A percentile compares a stretch with the other conserved stretches of the same genome.
phyloP scores from a whole-genome alignment of 2,797 vertebrate species.

The Botia kubotai region DNA sequence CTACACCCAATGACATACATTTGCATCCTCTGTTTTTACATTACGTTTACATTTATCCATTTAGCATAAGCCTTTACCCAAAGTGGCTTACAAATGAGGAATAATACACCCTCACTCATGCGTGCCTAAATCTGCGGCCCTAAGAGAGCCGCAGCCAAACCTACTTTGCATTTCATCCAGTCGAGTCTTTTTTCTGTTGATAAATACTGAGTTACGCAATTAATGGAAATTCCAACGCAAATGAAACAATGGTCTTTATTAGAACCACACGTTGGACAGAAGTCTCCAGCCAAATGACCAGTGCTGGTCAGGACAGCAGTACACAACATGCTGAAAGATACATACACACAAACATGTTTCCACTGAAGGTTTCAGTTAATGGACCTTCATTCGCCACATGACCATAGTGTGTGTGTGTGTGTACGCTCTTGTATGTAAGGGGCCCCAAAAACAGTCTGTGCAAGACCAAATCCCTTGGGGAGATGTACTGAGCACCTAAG shows the following conservation, averaged over 20 bases:
- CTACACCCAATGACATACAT: not conserved
- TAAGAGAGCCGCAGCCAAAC: not conserved
- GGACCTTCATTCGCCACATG: no score
- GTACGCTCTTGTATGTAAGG: no score
- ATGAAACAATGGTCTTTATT: constrained; percentile 6
- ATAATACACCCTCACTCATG: not conserved
- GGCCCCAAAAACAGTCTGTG: no score
- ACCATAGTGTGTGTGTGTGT: no score
- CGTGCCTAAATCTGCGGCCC: not conserved
- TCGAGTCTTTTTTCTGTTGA: not conserved
- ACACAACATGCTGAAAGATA: not conserved
- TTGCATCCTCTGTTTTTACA: not conserved
- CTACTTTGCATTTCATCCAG: constrained; percentile 5
- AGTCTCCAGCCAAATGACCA: not conserved
- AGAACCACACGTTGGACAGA: constrained; percentile 11
- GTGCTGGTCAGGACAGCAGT: not conserved
- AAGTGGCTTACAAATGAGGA: not conserved
- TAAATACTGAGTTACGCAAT: constrained; percentile 12
- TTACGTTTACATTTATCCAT: not conserved
- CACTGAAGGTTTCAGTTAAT: no score
- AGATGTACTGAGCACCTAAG: no score
- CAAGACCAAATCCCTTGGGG: no score
- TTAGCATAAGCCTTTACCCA: not conserved
- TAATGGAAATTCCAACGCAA: constrained; percentile 1
- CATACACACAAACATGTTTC: not conserved